Evolutionary conservation across 2,797 vertebrate species (phyloP).

Genomic region (Esox masquinongy): DNA sequence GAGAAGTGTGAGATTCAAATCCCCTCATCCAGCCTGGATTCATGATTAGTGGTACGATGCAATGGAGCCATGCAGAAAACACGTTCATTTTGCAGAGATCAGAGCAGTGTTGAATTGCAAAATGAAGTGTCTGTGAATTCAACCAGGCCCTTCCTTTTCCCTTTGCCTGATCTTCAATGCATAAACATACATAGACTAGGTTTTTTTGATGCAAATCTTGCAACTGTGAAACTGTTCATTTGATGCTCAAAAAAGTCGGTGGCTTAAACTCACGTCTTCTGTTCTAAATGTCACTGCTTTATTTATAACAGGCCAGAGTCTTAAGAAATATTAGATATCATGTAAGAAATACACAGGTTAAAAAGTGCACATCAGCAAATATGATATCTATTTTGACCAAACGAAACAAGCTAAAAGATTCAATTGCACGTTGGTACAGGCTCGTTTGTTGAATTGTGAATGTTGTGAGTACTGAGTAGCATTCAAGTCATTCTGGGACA

Average conservation of each 20-base stretch:
- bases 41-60: not conserved
- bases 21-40: not conserved
- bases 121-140: conserved; percentile 14
- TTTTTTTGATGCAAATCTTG: not conserved
- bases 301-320: not conserved
- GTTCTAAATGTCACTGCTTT: not conserved
- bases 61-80: conserved; percentile 10
- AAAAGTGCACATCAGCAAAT: not conserved
- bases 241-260: not conserved
- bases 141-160: not conserved
- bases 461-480: conserved; percentile 72
- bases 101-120: conserved; percentile 7
- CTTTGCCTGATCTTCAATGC: not conserved
- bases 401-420: not conserved
- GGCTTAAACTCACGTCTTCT: not conserved
- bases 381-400: not conserved
- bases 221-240: not conserved
- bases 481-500: conserved; percentile 81
- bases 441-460: conserved; percentile 44
- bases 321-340: not conserved
- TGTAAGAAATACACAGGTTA: not conserved
- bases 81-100: conserved; percentile 14
- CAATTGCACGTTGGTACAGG: not conserved
- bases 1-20: not conserved
- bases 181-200: not conserved